A percentile compares a stretch with the other conserved stretches of the same genome.
Evolutionary conservation across 2,113 vertebrate genomes (phyloP).

Genomic region (Dolichallabes microphthalmus): DNA sequence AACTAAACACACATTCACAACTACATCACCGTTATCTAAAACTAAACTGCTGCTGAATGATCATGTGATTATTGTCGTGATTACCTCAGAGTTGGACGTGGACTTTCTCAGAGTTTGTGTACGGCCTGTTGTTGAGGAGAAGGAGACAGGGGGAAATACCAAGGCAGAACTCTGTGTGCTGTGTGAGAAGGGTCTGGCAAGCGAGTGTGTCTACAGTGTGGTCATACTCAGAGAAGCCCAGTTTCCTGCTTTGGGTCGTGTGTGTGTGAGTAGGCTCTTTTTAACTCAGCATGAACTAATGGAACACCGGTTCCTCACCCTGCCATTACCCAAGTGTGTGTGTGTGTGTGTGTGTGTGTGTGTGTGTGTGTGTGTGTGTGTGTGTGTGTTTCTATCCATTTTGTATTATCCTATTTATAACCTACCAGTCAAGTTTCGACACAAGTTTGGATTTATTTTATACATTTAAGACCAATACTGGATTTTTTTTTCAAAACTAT

Average conservation of each 20-base stretch:
- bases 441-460: too few relatives aligned
- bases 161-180: conserved; percentile 60
- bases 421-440: too few relatives aligned
- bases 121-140: neutral
- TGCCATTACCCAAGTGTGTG: conserved; percentile 15
- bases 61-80: conserved; percentile 2
- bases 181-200: conserved; percentile 55
- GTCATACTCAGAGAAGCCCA: conserved; percentile 57
- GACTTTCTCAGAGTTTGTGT: neutral
- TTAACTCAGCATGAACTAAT: conserved; percentile 39
- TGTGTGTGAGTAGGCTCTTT: conserved; percentile 35
- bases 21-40: conserved; percentile 11
- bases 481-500: too few relatives aligned
- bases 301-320: conserved; percentile 2
- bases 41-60: conserved; percentile 16
- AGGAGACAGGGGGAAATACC: conserved; percentile 59
- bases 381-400: conserved; percentile 16
- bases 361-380: conserved; percentile 17
- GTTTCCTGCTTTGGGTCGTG: conserved; percentile 53
- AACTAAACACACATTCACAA: neutral
- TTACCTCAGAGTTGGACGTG: neutral
- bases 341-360: neutral
- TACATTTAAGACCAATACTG: too few relatives aligned
- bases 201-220: conserved; percentile 48
- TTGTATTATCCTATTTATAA: neutral